Percentiles rank a stretch among this genome's conserved stretches.
Evolutionary conservation across 2,797 vertebrate genomes (phyloP).

Genomic region (Eleutherodactylus coqui): DNA sequence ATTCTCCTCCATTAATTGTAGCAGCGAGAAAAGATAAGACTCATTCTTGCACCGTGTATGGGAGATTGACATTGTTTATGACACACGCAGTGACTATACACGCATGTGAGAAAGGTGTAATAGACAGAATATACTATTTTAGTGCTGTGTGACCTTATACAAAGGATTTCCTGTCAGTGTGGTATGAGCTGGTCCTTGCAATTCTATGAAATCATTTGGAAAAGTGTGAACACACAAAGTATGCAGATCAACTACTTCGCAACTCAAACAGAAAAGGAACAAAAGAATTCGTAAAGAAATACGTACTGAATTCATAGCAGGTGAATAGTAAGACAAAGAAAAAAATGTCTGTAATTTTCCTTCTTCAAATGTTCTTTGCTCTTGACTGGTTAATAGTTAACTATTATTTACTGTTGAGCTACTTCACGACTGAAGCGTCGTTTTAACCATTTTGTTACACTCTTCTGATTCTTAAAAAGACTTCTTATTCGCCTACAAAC

Average conservation of each 20-base stretch:
- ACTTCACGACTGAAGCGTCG: constrained; percentile 13
- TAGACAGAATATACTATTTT: not conserved
- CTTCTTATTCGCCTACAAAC: constrained; percentile 7
- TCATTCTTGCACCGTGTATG: no score
- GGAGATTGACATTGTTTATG: no score
- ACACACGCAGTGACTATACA: no score
- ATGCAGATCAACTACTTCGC: not conserved
- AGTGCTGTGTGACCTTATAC: not conserved
- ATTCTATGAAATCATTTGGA: not conserved
- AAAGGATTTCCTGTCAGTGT: not conserved
- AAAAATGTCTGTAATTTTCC: constrained; percentile 5
- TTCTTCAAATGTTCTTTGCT: not conserved
- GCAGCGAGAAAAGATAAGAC: no score
- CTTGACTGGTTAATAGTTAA: constrained; percentile 43
- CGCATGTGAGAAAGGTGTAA: no score
- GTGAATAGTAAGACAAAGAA: not conserved
- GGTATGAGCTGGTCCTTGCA: not conserved
- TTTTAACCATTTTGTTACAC: constrained; percentile 29
- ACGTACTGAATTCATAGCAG: not conserved
- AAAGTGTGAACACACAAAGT: not conserved
- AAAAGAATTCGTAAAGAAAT: not conserved
- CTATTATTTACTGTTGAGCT: constrained; percentile 43
- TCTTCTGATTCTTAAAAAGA: constrained; percentile 18
- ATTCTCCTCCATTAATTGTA: no score
- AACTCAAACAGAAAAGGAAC: not conserved